These are phyloP conservation scores for Panulirus ornatus DNA, from an alignment of 1,140 invertebrate species.

Conservation along the genomic window DNA sequence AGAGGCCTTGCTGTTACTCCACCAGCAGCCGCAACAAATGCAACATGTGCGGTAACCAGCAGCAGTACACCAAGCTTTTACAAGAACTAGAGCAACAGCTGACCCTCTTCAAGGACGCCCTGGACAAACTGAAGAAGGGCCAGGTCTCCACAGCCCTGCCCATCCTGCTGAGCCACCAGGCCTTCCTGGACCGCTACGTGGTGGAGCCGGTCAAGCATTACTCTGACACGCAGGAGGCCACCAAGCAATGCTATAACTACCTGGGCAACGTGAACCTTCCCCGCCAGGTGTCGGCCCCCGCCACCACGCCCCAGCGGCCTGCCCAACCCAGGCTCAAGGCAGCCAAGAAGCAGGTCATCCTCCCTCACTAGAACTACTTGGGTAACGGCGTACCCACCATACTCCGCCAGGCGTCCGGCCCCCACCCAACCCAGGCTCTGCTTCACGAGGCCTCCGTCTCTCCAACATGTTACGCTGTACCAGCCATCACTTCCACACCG, in stretches of 20 bases:
- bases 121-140: slow-evolving; percentile 47
- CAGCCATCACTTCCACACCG: too few species aligned
- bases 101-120: neutral
- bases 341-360: slow-evolving; percentile 22
- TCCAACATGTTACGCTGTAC: too few species aligned
- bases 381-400: too few species aligned
- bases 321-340: slow-evolving; percentile 14
- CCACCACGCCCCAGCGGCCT: neutral
- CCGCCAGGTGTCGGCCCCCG: neutral
- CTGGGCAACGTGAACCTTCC: slow-evolving; percentile 44
- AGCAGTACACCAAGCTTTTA: slow-evolving; percentile 61
- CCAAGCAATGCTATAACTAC: slow-evolving; percentile 47
- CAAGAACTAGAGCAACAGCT: slow-evolving; percentile 56
- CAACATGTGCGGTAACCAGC: slow-evolving; percentile 63
- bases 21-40: slow-evolving; percentile 45
- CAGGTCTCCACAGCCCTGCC: slow-evolving; percentile 30
- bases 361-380: too few species aligned
- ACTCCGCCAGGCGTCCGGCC: too few species aligned
- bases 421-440: too few species aligned
- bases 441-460: too few species aligned
- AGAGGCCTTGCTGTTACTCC: slow-evolving; percentile 41
- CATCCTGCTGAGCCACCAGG: slow-evolving; percentile 40
- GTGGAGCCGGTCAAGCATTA: slow-evolving; percentile 69
- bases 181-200: slow-evolving; percentile 41
- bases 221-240: slow-evolving; percentile 64